Evolutionary conservation across 2,797 vertebrate species (phyloP).

Genomic region (Protonibea diacanthus): DNA sequence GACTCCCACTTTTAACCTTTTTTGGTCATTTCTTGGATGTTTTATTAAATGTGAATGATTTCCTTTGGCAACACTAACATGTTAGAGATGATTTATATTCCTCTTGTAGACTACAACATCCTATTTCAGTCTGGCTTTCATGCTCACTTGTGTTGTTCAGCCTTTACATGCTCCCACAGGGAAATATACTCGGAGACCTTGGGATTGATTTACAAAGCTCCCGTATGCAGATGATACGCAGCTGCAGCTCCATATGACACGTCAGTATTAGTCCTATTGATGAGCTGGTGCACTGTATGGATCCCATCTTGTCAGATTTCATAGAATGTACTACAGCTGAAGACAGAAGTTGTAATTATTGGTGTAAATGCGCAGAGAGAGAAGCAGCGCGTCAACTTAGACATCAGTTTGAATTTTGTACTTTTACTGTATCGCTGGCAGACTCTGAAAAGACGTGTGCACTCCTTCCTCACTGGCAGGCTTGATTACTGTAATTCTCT

Average conservation of each 20-base stretch:
- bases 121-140: background rate
- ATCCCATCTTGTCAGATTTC: background rate
- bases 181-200: background rate
- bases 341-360: background rate
- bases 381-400: background rate
- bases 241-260: constrained; percentile 1
- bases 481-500: constrained; percentile 35
- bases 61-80: background rate
- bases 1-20: too few species aligned
- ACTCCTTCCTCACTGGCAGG: constrained; percentile 1
- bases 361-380: background rate
- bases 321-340: background rate
- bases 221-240: background rate
- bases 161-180: background rate
- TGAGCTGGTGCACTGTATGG: background rate
- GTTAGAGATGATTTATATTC: background rate
- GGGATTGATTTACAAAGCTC: background rate
- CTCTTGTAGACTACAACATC: too few species aligned
- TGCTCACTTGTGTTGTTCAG: background rate
- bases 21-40: too few species aligned
- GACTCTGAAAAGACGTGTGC: background rate
- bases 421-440: background rate
- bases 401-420: background rate
- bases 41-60: background rate
- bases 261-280: background rate